Evolutionary conservation across 1,140 invertebrate species (phyloP), one percentile per base, ranked within the genome.

Genomic region (Stratiolaelaps scimitus): DNA sequence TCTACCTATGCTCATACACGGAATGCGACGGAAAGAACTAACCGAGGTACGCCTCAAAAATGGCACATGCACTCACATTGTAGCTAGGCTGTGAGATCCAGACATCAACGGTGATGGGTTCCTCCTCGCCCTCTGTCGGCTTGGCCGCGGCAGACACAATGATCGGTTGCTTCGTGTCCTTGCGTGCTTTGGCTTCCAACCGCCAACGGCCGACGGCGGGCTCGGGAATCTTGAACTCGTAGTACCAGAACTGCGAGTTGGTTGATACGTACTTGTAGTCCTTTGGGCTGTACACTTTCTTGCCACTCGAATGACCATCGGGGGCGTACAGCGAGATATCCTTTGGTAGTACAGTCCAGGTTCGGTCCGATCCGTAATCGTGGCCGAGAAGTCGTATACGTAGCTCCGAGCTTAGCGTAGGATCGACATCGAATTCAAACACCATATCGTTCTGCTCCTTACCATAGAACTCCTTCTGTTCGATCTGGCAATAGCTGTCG

Each of bases 221-320:
- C 15, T 60, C 53, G 15, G 53, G 53, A 15, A 60, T 60, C 53
- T 23, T 60, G 53, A 60, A 60, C 23, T 60, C 53, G 53, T 60
- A 60, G 26, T 60, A 60, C 53, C 53, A 60, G 53, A 60, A 60
- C 26, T 34, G 53, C 1, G 26, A 26, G 23, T 60, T 34, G 2
- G 53, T 60, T 26, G 34, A 60, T 4, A 60, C 26, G 23, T 29
- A 60, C 26, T 60, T 60, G 23, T 60, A 60, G 53, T 60, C 53
- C 53, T 60, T 60, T 15, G 53, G 26, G 26, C 26, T 60, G 23
- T 60, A 60, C 17, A 60, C 53, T 34, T 60, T 60, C 10, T 34
- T 26, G 53, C 34, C 53, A 34, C 34, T 60, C 53, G 26, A 26
- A 40, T 40, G 34, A 10, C 34, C 34, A 23, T 60, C 53, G 17